Base-by-base conservation (phyloP, 92 coral and sea anemone species). In the Parazoanthus atlanticus region DNA sequence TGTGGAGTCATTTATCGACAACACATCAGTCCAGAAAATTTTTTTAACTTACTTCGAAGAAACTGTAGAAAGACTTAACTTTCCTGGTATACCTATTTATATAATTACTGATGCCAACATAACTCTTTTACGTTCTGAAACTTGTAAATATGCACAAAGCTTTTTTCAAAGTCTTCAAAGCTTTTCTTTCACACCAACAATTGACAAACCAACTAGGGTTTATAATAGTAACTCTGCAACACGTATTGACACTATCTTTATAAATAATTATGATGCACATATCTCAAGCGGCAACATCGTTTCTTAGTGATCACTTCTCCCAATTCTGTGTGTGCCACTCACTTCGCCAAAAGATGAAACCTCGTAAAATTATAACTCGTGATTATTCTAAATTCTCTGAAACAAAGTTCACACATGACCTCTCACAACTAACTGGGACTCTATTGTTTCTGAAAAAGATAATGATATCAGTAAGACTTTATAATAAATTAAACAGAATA, bases 331-430 rank as follows among this genome's bases (percentile, higher is more conserved):
- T 58, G 67, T 58, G 67, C 23, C 67, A 58, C 2, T 58, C 67
- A 58, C 9, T 58, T 13, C 5, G 67, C 13, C 5, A 9, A 58
- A 58, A 9, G 23, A 9, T 58, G 13, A 1, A 58, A 25, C 67
- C 67, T 25, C 67, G 67, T 2, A 58, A 58, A 9, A 58, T 9
- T 33, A 61, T 49, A 89, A 74, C 75, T 66, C 85, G 91, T 58
- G 85, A 89, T 65, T 89, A 40, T 66, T 83, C 88, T 58, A 54
- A 76, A 16, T 81, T 89, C 32, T 89, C 91, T 29, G 88, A 89
- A 32, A 49, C 56, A 69, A 79, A 61, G 65, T 89, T 85, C 79
- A 65, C 26, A 15, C 78, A 80, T 61, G 86, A 90, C 46, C 16
- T 90, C 38, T 41, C 86, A 10, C 81, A 58, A 89, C 38, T 78